Conservation (phyloP, 2,888 invertebrate species). For the Ormyrus thymus region DNA sequence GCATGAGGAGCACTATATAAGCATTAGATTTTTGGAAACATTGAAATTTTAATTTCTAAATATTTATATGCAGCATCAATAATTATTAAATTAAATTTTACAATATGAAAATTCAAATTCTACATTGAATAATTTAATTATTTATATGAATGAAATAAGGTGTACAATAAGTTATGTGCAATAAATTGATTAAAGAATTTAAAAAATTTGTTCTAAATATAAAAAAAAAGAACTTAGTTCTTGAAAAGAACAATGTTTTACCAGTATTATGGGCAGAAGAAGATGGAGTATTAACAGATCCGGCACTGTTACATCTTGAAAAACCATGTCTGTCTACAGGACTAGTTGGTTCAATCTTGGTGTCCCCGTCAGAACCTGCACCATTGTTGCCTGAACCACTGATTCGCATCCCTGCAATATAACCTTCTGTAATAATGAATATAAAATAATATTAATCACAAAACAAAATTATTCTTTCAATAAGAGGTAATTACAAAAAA, state of each 20-base stretch:
- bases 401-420: conserved; percentile 35
- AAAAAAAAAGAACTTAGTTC: not conserved
- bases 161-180: not conserved
- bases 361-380: conserved; percentile 70
- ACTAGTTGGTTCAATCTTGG: conserved; percentile 79
- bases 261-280: conserved; percentile 89
- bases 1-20: too few relatives aligned
- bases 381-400: conserved; percentile 54
- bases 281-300: conserved; percentile 86
- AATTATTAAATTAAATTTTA: too few relatives aligned
- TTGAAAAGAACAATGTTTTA: conserved; percentile 64
- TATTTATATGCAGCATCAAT: not conserved
- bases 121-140: too few relatives aligned
- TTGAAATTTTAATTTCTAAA: not conserved
- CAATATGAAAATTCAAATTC: too few relatives aligned
- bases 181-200: too few relatives aligned
- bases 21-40: not conserved
- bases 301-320: conserved; percentile 85
- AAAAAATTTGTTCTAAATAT: too few relatives aligned
- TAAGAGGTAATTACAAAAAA: not conserved
- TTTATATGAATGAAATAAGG: not conserved
- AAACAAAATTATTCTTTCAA: not conserved
- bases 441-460: not conserved
- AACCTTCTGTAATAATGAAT: conserved; percentile 8
- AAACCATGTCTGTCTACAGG: conserved; percentile 79